Evolutionary conservation across 2,888 invertebrate species (phyloP), one percentile per base, ranked within the genome.

Genomic region (Drosophila incognita): DNA sequence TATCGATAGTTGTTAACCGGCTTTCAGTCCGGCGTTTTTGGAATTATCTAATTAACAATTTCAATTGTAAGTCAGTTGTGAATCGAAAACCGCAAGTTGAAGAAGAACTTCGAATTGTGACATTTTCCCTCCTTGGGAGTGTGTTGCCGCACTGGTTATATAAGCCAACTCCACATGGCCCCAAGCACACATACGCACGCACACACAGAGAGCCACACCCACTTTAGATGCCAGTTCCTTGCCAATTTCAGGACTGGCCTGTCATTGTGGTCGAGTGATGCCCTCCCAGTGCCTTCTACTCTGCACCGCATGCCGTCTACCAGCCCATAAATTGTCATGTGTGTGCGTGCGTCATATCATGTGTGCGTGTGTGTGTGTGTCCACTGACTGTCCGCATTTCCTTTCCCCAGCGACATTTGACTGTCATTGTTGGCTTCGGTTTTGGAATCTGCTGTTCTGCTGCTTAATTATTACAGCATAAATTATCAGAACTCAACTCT

Each of bases 391-490:
- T 70, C 66, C 69, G 49, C 82, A 81, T 79, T 76, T 76, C 79
- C 77, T 72, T 56, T 79, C 81, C 67, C 76, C 68, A 71, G 57
- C 69, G 74, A 74, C 74, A 74, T 74, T 74, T 79, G 81, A 46
- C 64, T 89, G 89, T 79, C 84, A 79, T 74, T 81, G 63, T 81
- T 66, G 78, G 67, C 61, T 66, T 48, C 42, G 38, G 52, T 69
- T 62, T 57, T 31, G 57, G 42, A 4, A 11, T 42, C 29, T 40
- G 42, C 15, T 29, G 61, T 33, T 51, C 35, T 10, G 59, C 46
- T 84, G 85, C 86, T 86, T 86, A 89, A 89, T 85, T 85, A 85
- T 85, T 85, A 89, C 90, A 85, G 90, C 90, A 85, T 85, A 85
- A 85, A 87, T 89, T 89, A 85, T 85, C 88, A 52, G 72, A 68